Base-by-base conservation (phyloP, 2,888 invertebrate species). In the Chrysolina americana region DNA sequence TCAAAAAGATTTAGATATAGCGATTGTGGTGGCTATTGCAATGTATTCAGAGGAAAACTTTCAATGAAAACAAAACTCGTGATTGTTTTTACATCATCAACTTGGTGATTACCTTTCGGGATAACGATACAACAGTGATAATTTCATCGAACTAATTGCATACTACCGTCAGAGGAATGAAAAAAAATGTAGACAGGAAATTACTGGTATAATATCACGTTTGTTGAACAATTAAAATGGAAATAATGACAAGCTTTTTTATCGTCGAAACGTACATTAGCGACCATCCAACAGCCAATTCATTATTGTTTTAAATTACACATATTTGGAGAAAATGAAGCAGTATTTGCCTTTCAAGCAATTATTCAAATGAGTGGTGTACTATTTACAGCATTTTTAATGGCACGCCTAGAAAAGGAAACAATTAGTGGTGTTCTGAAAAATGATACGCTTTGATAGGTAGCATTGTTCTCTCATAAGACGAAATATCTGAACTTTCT, bases 301-400 rank as follows among this genome's bases (percentile, higher is more conserved):
- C 65, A 78, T 76, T 74, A 74, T 68, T 65, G 56, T 73, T 63
- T 74, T 68, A 78, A 76, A 78, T 78, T 50, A 76, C 76, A 76
- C 44, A 63, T 69, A 64, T 50, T 76, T 65, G n/a, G 47, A 19
- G 64, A 75, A 75, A 74, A 76, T 74, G 62, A 64, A 59, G 59
- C 59, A 62, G 17, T 70, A 64, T 71, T 71, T 73, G 69, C 65
- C 66, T 71, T 59, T n/a, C 53, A 44, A 56, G 66, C 68, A 68
- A 68, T 75, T 73, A 70, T 69, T 69, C 19, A 73, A 73, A 73
- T 23, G 64, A 69, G n/a, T 23, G 71, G 59, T 50, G 65, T 72
- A 68, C 53, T 19, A 74, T 74, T 74, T 63, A 63, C 63, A 74
- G 59, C 59, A 59, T 70, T 72, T 73, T 77, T 77, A 77, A 77